Base-by-base conservation (phyloP, 1,140 invertebrate species). In the Aphaenogaster floridana region DNA sequence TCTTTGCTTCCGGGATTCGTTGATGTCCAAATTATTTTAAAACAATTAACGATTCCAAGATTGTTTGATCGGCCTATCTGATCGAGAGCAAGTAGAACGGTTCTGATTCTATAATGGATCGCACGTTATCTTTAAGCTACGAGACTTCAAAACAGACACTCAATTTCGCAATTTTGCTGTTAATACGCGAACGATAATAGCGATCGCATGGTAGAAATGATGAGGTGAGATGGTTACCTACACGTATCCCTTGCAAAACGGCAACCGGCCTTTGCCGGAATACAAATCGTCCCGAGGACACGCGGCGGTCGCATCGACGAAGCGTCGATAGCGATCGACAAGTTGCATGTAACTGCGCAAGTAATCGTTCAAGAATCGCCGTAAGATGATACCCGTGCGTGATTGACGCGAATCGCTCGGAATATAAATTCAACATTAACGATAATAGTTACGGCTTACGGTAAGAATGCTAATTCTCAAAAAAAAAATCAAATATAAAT, bases 261-360 rank as follows among this genome's bases (percentile, higher is more conserved):
- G 52, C 80, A 48, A 45, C 45, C 42, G 54, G 50, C 54, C 69
- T 84, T 74, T 84, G 42, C 61, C 69, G 54, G 80, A 84, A 50
- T 74, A 84, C 69, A 84, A 76, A 84, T 84, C 69, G 54, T 84
- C 34, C 45, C 28, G 80, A 76, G 69, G 80, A 84, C 69, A 84
- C 69, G 69, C 69, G 54, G 69, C 52, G 54, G 76, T 13, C 52
- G 42, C 28, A 21, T 72, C 68, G 50, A 45, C 68, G 39, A 57
- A 21, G 69, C 54, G 34, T 84, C 57, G 80, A 84, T 84, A 84
- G 69, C 80, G 54, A 84, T 84, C 80, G 68, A 84, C 80, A 74
- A 84, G 69, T 28, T 84, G 69, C 80, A 39, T 34, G 57, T 61
- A 72, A 83, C 68, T 21, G 80, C 52, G 3, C 21, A 54, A 59